Percentiles rank a stretch among this genome's conserved stretches.
Evolutionary conservation across 2,888 invertebrate species (phyloP).

Genomic region (Zelleria hepariella): DNA sequence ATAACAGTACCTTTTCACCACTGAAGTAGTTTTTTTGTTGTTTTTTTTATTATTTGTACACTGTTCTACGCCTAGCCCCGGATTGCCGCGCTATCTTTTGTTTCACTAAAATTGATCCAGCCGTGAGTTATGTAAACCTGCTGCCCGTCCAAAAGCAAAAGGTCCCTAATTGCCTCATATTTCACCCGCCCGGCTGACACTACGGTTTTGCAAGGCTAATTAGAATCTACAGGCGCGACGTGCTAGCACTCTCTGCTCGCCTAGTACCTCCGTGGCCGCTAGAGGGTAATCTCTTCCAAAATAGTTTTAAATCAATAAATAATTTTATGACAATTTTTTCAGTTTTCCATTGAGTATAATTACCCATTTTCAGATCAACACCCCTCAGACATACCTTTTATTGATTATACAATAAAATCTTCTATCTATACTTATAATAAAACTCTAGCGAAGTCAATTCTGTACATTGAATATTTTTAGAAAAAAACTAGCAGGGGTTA

Average conservation of each 20-base stretch:
- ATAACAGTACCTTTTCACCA: no score
- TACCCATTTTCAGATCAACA: no score
- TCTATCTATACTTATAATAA: no score
- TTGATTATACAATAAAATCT: no score
- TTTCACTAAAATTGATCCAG: not conserved
- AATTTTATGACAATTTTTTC: no score
- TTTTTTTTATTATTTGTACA: not conserved
- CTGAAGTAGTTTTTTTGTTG: no score
- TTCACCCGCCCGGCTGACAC: constrained; percentile 22
- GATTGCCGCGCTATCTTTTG: not conserved
- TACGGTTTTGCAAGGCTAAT: constrained; percentile 24
- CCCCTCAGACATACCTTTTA: no score
- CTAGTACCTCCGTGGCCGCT: not conserved
- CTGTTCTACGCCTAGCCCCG: not conserved
- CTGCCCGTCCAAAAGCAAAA: constrained; percentile 18
- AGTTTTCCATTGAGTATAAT: no score
- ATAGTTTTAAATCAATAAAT: no score
- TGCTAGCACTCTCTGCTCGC: not conserved
- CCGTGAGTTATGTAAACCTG: constrained; percentile 5
- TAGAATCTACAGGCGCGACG: constrained; percentile 19
- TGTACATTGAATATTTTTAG: no score
- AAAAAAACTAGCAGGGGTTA: no score
- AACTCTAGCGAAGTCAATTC: no score
- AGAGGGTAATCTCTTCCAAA: not conserved
- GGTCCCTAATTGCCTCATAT: constrained; percentile 24